These are phyloP conservation scores for Notamacropus eugenii DNA, from an alignment of 2,797 vertebrate genomes.

Conservation along the genomic window DNA sequence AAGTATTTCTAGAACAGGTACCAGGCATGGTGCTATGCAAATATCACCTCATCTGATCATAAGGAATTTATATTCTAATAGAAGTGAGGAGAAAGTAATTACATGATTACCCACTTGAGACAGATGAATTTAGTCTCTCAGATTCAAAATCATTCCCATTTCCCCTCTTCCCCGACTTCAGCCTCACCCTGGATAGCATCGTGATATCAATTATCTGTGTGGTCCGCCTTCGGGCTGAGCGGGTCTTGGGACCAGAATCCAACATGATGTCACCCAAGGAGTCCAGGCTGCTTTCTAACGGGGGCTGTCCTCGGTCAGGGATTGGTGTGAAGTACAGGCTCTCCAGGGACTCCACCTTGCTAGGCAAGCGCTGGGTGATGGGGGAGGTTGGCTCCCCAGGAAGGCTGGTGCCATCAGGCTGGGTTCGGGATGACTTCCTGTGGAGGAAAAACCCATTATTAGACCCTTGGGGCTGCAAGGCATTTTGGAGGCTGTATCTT, in stretches of 20 bases:
- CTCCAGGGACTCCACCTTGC: constrained; percentile 89
- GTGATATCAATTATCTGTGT: constrained; percentile 96
- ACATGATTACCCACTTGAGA: neutral
- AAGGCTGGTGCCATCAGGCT: constrained; percentile 84
- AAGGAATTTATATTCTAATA: neutral
- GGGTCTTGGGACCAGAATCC: constrained; percentile 86
- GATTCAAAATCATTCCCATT: neutral
- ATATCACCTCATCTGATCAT: neutral
- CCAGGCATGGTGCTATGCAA: neutral
- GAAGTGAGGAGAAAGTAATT: neutral
- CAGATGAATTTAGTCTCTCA: neutral
- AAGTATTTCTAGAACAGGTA: neutral
- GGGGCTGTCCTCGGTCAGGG: constrained; percentile 77
- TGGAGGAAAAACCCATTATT: constrained; percentile 22
- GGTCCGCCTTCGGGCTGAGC: constrained; percentile 89
- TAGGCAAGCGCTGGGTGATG: constrained; percentile 83
- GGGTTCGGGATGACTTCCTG: constrained; percentile 84
- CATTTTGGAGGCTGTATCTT: neutral
- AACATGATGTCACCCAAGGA: constrained; percentile 83
- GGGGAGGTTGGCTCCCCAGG: constrained; percentile 85
- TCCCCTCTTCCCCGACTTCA: neutral
- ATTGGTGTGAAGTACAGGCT: constrained; percentile 94
- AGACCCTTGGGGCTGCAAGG: neutral
- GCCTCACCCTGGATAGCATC: constrained; percentile 90
- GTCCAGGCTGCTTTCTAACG: constrained; percentile 84